phyloP scores from a whole-genome alignment of 2,797 vertebrate genomes.

The Corythornis leucogaster region DNA sequence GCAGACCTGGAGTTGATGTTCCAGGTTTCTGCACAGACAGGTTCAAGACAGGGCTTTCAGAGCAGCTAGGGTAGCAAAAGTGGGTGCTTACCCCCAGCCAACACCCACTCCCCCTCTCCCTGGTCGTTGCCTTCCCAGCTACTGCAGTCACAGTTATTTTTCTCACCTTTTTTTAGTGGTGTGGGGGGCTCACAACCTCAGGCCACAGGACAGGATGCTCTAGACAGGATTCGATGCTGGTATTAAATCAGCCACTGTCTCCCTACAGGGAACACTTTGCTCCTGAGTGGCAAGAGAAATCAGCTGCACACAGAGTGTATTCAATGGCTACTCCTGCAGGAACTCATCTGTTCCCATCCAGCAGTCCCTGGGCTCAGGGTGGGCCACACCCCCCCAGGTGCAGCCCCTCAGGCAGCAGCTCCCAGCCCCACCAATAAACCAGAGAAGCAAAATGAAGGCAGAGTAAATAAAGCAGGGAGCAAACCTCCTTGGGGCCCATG shows the following conservation, averaged over 20 bases:
- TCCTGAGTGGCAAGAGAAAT: background rate
- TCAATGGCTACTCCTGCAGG: background rate
- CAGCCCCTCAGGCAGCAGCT: background rate
- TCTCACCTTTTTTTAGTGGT: accelerated
- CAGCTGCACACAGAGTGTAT: too few species aligned
- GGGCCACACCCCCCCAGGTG: background rate
- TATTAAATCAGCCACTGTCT: too few species aligned
- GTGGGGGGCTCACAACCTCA: background rate
- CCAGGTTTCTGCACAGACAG: background rate
- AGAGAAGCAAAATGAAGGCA: background rate
- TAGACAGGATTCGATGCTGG: accelerated
- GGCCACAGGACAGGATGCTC: background rate
- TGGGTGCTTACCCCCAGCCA: background rate
- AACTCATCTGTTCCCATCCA: accelerated
- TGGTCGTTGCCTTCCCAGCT: background rate
- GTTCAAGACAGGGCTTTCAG: accelerated
- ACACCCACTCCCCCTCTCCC: accelerated
- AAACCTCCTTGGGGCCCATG: background rate
- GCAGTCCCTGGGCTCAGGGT: background rate
- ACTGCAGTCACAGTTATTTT: background rate
- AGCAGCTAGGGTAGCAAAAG: background rate
- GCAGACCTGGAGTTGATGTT: background rate
- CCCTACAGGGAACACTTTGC: background rate
- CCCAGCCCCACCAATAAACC: background rate
- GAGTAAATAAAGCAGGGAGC: background rate